These are phyloP conservation scores for Eptesicus fuscus DNA, from an alignment of 2,113 vertebrate species.

Conservation along the genomic window DNA sequence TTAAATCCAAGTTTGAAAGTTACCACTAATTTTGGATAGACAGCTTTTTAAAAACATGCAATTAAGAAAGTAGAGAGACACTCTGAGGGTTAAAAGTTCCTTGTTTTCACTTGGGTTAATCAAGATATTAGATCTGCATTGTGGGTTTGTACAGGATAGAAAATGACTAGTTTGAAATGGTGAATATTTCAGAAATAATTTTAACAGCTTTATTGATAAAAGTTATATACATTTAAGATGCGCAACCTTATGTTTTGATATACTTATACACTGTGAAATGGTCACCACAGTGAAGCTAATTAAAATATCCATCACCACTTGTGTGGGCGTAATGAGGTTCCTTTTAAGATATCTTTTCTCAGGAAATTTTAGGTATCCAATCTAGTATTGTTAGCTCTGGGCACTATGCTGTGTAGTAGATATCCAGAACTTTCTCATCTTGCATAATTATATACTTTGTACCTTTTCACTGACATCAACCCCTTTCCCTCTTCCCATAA, in stretches of 20 bases:
- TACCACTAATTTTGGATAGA: neutral
- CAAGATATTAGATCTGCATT: neutral
- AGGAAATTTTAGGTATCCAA: neutral
- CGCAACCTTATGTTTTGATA: neutral
- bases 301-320: neutral
- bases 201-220: neutral
- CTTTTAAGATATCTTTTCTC: neutral
- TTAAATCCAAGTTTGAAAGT: neutral
- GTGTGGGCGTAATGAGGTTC: neutral
- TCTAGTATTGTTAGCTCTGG: neutral
- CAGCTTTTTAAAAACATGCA: neutral
- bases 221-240: neutral
- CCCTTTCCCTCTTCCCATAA: neutral
- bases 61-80: neutral
- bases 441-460: neutral
- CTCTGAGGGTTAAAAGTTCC: neutral
- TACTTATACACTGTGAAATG: neutral
- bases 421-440: neutral
- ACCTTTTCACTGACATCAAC: neutral
- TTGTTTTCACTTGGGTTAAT: neutral
- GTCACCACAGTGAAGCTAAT: neutral
- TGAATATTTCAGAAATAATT: neutral
- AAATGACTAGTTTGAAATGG: constrained; percentile 7
- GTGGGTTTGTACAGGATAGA: neutral
- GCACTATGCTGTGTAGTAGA: neutral